phyloP scores from a whole-genome alignment of 2,797 vertebrate genomes.

The Anniella stebbinsi region DNA sequence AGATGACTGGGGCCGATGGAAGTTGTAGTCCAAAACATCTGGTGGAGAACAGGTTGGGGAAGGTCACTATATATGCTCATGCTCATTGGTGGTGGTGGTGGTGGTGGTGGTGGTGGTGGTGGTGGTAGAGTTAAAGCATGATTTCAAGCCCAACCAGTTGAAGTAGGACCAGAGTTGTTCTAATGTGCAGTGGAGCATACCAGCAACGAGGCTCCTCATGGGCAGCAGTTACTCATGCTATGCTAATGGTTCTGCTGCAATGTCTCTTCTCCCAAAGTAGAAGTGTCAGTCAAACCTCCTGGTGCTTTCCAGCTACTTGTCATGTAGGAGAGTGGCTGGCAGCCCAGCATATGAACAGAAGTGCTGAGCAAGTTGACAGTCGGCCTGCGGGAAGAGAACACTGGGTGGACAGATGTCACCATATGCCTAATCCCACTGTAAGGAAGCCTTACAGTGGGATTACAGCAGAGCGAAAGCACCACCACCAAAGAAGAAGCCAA shows the following conservation, averaged over 20 bases:
- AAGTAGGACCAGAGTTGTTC: background rate
- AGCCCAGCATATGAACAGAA: conserved; percentile 46
- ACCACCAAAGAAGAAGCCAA: rapidly evolving
- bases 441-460: conserved; percentile 32
- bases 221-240: conserved; percentile 33
- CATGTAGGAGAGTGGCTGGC: background rate
- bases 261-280: background rate
- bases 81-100: background rate
- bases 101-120: background rate
- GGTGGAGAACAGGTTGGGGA: too few species aligned
- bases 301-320: conserved; percentile 49
- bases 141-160: background rate
- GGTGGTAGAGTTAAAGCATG: background rate
- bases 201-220: conserved; percentile 13
- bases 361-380: conserved; percentile 27
- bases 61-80: too few species aligned
- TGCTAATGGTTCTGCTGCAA: conserved; percentile 4
- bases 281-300: conserved; percentile 13
- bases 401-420: conserved; percentile 20
- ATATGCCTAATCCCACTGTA: background rate
- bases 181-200: background rate
- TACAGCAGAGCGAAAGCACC: background rate
- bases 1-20: too few species aligned
- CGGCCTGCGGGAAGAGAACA: background rate
- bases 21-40: too few species aligned